A percentile compares a stretch with the other conserved stretches of the same genome.
phyloP scores from a whole-genome alignment of 2,888 invertebrate genomes.

The Plagodis pulveraria region DNA sequence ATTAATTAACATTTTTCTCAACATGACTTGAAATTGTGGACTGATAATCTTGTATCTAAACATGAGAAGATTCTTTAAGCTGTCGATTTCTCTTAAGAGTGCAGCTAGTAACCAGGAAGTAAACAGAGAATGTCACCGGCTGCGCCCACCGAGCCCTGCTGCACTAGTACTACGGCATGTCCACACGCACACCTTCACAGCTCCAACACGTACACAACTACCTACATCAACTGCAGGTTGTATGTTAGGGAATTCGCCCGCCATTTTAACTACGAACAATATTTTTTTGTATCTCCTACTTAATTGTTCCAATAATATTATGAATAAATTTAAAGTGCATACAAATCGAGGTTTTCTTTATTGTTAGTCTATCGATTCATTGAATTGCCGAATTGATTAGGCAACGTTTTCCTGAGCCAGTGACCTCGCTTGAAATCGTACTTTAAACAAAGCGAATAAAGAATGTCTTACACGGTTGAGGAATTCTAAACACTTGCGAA shows the following conservation, averaged over 20 bases:
- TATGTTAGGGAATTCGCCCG: slow-evolving; percentile 55
- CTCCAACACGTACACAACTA: slow-evolving; percentile 51
- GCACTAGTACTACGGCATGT: slow-evolving; percentile 53
- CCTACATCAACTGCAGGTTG: slow-evolving; percentile 51
- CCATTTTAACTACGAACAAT: slow-evolving; percentile 50
- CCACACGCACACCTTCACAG: slow-evolving; percentile 55
- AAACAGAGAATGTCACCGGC: slow-evolving; percentile 60
- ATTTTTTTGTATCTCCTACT: not conserved
- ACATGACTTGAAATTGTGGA: no score
- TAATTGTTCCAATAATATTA: not conserved
- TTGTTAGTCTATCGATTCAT: slow-evolving; percentile 41
- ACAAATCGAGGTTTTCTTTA: slow-evolving; percentile 15
- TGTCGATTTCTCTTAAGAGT: slow-evolving; percentile 25
- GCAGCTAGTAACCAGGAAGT: slow-evolving; percentile 57
- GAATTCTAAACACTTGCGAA: slow-evolving; percentile 53
- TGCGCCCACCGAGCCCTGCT: slow-evolving; percentile 64
- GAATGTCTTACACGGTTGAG: slow-evolving; percentile 43
- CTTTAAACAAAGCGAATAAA: slow-evolving; percentile 70
- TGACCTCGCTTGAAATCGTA: slow-evolving; percentile 75
- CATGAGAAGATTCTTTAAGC: slow-evolving; percentile 1
- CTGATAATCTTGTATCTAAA: not conserved
- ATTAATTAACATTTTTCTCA: no score
- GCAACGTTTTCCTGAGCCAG: slow-evolving; percentile 70
- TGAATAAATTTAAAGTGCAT: slow-evolving; percentile 9
- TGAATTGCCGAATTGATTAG: slow-evolving; percentile 65